phyloP scores from a whole-genome alignment of 2,113 vertebrate genomes.

The Choloepus hoffmanni region DNA sequence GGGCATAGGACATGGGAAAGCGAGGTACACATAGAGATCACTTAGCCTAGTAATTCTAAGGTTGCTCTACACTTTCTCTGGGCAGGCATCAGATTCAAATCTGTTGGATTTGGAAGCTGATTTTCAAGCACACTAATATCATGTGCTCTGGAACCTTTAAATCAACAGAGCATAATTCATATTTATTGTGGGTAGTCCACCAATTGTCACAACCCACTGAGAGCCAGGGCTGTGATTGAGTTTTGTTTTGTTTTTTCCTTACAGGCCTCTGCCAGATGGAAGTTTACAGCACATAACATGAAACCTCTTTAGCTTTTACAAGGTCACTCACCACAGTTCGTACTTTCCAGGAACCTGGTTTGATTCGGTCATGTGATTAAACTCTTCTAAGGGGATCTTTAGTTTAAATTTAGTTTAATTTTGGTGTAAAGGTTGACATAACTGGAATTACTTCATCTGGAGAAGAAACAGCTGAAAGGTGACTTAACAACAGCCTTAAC shows the following conservation, averaged over 20 bases:
- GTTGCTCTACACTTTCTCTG: neutral
- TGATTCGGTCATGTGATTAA: slow-evolving; percentile 62
- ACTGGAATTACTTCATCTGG: slow-evolving; percentile 27
- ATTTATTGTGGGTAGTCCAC: neutral
- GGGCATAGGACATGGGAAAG: neutral
- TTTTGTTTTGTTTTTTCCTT: neutral
- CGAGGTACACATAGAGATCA: neutral
- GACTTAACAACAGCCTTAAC: neutral
- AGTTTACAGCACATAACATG: neutral
- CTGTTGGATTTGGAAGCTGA: neutral
- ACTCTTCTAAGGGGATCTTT: slow-evolving; percentile 19
- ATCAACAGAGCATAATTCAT: neutral
- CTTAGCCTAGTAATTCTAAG: neutral
- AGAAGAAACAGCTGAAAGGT: slow-evolving; percentile 44
- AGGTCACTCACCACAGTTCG: neutral
- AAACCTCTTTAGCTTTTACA: slow-evolving; percentile 21
- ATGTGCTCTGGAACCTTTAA: neutral
- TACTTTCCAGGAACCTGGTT: slow-evolving; percentile 30
- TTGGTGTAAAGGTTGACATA: slow-evolving; percentile 37
- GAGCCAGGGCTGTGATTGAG: neutral
- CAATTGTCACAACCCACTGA: neutral
- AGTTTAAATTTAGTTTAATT: slow-evolving; percentile 59
- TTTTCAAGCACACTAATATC: neutral
- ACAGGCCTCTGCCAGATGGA: slow-evolving; percentile 31
- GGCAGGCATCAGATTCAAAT: neutral